Evolutionary conservation across 1,140 invertebrate species (phyloP), one percentile per base, ranked within the genome.

Genomic region (Kradibia gibbosae): DNA sequence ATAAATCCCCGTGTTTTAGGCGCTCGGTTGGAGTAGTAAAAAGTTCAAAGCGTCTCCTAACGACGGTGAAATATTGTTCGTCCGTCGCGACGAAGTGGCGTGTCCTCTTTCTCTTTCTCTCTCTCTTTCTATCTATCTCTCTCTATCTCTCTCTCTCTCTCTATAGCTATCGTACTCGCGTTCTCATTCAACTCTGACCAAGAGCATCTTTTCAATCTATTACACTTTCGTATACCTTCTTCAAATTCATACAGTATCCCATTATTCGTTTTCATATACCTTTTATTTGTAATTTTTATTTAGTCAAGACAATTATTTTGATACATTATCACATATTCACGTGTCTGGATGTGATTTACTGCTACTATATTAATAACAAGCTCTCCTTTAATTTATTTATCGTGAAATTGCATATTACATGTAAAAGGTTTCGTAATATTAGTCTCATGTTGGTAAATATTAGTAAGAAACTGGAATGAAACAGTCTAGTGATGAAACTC

Each of bases 1-100:
- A 79, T 71, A 71, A 71, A 71, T 71, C 48, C 77, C 34, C 48
- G 34, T 53, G 76, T 78, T 78, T 70, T 55, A 70, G 48, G 45
- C 62, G 57, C 60, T 77, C 57, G 39, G 57, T 13, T 39, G 48
- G 20, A 36, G 39, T 45, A 36, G 62, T 53, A 70, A 78, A 78
- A 78, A 78, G 76, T 70, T 78, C 76, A 67, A 70, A 67, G 76
- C 42, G 55, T 60, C 74, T 48, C 39, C 55, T 45, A 77, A 77
- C 75, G 60, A 77, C 57, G 39, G 31, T 78, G 62, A 78, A 78
- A 78, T 67, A 78, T 78, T 45, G 42, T 60, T 77, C 11, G 39
- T 45, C 25, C 75, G 60, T 65, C 73, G 60, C 28, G 62, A 67
- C 62, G 62, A 39, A 4, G 20, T 36, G 62, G 34, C 28, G 36